Conservation (phyloP, 1,140 invertebrate species). For the Lepidostoma basale region DNA sequence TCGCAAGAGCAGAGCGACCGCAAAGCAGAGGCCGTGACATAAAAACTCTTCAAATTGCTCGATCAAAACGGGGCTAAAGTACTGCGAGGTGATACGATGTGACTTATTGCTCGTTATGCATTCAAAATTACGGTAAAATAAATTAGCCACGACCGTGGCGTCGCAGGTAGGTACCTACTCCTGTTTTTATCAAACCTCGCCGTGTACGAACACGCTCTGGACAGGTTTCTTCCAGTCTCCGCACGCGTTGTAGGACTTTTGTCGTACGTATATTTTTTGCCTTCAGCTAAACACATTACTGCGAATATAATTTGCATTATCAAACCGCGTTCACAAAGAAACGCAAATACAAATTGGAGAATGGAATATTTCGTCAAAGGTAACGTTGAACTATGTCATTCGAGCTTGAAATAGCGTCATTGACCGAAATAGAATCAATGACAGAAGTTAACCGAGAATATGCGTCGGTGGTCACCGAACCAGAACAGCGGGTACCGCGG, state of each 20-base stretch:
- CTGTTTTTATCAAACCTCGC: too few relatives aligned
- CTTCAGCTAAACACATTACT: too few relatives aligned
- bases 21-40: constrained; percentile 38
- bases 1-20: constrained; percentile 12
- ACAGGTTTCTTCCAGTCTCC: too few relatives aligned
- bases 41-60: constrained; percentile 31
- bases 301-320: too few relatives aligned
- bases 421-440: constrained; percentile 42
- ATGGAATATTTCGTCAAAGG: constrained; percentile 13
- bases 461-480: constrained; percentile 6
- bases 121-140: neutral
- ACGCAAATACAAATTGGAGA: constrained; percentile 11
- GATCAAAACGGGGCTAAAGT: neutral
- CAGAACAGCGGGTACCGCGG: neutral
- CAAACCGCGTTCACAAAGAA: neutral
- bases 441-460: constrained; percentile 27
- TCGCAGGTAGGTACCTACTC: too few relatives aligned
- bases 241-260: too few relatives aligned
- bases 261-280: too few relatives aligned
- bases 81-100: neutral
- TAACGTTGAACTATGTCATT: constrained; percentile 31
- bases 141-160: too few relatives aligned
- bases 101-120: neutral
- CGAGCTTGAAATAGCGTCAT: constrained; percentile 39
- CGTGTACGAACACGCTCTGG: too few relatives aligned